These are phyloP conservation scores for Tachystola acroxantha DNA, from an alignment of 2,888 invertebrate species.

Conservation along the genomic window DNA sequence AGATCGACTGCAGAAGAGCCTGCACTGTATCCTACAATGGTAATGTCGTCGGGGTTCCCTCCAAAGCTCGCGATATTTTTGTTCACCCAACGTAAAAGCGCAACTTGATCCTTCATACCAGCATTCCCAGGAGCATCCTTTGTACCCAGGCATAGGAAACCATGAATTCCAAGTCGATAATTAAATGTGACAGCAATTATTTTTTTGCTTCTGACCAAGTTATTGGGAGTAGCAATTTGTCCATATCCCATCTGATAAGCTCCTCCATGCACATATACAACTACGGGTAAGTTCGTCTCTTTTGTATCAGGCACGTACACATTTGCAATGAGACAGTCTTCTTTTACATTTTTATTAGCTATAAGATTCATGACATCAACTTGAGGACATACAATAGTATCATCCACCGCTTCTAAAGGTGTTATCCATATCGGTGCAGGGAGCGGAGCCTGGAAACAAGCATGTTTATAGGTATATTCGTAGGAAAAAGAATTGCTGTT, in stretches of 20 bases:
- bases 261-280: constrained; percentile 34
- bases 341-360: constrained; percentile 16
- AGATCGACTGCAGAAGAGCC: constrained; percentile 38
- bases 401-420: constrained; percentile 25
- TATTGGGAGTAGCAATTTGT: constrained; percentile 11
- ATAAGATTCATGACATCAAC: not conserved
- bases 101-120: constrained; percentile 43
- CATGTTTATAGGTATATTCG: too few species aligned
- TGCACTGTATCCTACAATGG: constrained; percentile 37
- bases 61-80: constrained; percentile 41
- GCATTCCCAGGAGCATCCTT: constrained; percentile 39
- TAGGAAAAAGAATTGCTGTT: too few species aligned
- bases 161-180: constrained; percentile 31
- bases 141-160: constrained; percentile 34
- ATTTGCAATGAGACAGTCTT: constrained; percentile 51
- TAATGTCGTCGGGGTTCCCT: constrained; percentile 44
- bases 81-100: constrained; percentile 41
- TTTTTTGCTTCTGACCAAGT: constrained; percentile 22
- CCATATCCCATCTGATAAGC: constrained; percentile 25
- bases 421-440: constrained; percentile 29
- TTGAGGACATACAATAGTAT: constrained; percentile 31
- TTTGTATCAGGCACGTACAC: constrained; percentile 43
- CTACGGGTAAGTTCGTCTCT: constrained; percentile 26
- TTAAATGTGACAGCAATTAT: constrained; percentile 30
- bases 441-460: constrained; percentile 29